Evolutionary conservation across 2,113 vertebrate genomes (phyloP), one percentile per base, ranked within the genome.

Genomic region (Artemisiospiza belli): DNA sequence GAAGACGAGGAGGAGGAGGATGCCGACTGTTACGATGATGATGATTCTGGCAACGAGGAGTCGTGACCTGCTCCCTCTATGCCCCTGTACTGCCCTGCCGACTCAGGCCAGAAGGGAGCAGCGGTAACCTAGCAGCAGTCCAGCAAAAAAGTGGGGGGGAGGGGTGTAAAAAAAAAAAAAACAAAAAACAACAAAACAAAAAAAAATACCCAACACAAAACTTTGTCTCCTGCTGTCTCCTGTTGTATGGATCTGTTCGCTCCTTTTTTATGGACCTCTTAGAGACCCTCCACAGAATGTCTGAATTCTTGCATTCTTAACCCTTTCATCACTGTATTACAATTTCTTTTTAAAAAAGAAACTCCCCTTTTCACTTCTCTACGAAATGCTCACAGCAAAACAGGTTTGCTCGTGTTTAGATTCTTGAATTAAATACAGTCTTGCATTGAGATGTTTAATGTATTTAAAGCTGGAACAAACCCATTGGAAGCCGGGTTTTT

Each of bases 11-110:
- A 98, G 7, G 99, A 99, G 2, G 99, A 99, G 33, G 99, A 99
- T 14, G 97, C 98, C 74, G 98, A 98, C 97, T 98, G 98, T 98
- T 99, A 99, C 1, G 99, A 99, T 39, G 98, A 99, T 3, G 99
- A 99, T 55, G 99, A 99, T 98, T 99, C 99, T 83, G 99, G 99
- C 92, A 99, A 99, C 0, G 99, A 99, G 97, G 99, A 99, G 97
- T 99, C 99, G 59, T 99, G 99, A 99, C 98, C 96, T 96, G 96
- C 80, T 95, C 97, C 96, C 93, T 94, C 91, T 55, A n/a, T 67
- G 94, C 88, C 97, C 97, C 98, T 97, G 95, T 96, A 97, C 96
- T 97, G 97, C 97, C 97, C 97, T 95, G 97, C 51, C 92, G 1
- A 96, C 96, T 98, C 97, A 98, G 97, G 98, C 98, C 98, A 97